phyloP scores from a whole-genome alignment of 2,113 vertebrate genomes.

The Cephalopterus ornatus region DNA sequence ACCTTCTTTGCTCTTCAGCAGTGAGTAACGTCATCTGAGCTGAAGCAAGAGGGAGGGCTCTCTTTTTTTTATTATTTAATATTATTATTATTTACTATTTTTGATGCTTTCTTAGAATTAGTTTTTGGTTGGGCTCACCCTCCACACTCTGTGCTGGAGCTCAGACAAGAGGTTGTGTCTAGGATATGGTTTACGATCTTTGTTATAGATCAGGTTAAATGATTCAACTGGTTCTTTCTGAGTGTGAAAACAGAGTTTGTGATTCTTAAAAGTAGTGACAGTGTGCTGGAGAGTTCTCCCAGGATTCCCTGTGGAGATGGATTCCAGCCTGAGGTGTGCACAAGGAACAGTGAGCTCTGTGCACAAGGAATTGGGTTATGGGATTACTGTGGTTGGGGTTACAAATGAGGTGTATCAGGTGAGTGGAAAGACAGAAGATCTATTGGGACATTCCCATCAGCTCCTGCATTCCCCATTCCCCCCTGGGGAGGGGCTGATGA shows the following conservation, averaged over 20 bases:
- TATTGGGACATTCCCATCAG: neutral
- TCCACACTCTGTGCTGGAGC: neutral
- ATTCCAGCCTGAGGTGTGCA: neutral
- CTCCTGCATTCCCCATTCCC: neutral
- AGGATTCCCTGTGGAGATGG: neutral
- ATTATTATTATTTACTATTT: too few relatives aligned
- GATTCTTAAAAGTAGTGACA: neutral
- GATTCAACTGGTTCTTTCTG: neutral
- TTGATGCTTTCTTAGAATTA: neutral
- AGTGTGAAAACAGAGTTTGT: neutral
- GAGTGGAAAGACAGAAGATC: neutral
- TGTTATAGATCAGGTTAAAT: neutral
- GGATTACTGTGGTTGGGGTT: neutral
- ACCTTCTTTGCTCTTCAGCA: neutral
- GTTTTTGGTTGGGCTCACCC: neutral
- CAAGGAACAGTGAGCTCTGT: neutral
- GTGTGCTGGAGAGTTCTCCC: neutral
- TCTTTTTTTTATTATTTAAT: too few relatives aligned
- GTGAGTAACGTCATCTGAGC: accelerated
- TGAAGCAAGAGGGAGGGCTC: neutral
- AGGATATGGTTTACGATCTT: neutral
- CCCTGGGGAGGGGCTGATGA: neutral
- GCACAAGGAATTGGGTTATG: too few relatives aligned
- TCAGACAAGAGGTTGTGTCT: neutral
- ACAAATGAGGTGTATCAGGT: neutral